Conservation (phyloP, 2,888 invertebrate genomes). For the Agonum fuliginosum region DNA sequence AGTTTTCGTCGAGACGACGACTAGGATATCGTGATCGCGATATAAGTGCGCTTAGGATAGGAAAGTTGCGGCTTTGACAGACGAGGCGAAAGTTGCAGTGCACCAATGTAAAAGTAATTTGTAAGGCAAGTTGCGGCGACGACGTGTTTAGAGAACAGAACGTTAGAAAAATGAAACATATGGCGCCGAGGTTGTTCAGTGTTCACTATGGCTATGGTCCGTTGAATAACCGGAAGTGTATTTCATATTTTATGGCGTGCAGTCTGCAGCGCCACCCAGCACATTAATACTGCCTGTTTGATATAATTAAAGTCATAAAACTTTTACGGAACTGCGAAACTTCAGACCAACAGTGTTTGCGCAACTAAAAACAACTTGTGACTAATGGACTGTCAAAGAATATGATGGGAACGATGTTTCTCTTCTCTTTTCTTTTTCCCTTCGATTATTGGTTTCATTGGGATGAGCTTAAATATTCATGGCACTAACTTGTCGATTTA, state of each 20-base stretch:
- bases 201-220: no score
- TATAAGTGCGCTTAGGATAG: conserved; percentile 28
- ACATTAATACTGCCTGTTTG: conserved; percentile 59
- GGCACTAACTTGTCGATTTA: background rate
- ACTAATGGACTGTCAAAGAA: conserved; percentile 57
- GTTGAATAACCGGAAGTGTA: conserved; percentile 56
- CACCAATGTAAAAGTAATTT: conserved; percentile 56
- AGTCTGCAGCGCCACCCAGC: conserved; percentile 51
- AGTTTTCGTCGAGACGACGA: no score
- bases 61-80: conserved; percentile 41
- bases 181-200: conserved; percentile 40
- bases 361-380: conserved; percentile 48
- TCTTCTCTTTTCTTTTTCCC: background rate
- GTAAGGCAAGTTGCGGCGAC: conserved; percentile 31
- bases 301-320: conserved; percentile 60
- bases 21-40: conserved; percentile 34
- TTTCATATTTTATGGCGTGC: conserved; percentile 58
- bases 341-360: conserved; percentile 31
- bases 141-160: conserved; percentile 54
- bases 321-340: conserved; percentile 55
- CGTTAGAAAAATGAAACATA: conserved; percentile 57
- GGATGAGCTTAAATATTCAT: conserved; percentile 10
- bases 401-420: conserved; percentile 28
- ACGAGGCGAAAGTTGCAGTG: conserved; percentile 33
- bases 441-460: conserved; percentile 25